A percentile compares a stretch with the other conserved stretches of the same genome.
Evolutionary conservation across 2,888 invertebrate species (phyloP).

Genomic region (Agrilus mali): DNA sequence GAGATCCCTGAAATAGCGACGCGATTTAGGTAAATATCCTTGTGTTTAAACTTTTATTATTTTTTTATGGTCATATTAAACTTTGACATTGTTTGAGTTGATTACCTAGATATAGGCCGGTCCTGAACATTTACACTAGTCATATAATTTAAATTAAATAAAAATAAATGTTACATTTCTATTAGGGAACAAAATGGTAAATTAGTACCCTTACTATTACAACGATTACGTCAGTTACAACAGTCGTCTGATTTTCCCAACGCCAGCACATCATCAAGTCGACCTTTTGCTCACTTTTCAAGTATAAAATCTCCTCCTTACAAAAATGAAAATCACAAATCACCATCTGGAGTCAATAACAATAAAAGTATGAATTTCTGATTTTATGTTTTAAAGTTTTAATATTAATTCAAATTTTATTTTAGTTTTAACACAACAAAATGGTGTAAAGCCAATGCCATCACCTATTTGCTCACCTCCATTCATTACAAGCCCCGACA

Average conservation of each 20-base stretch:
- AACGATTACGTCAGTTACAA: conserved; percentile 60
- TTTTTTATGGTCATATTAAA: neutral
- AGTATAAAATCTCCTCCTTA: conserved; percentile 23
- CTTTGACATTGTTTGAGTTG: neutral
- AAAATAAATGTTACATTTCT: neutral
- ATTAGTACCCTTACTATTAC: conserved; percentile 78
- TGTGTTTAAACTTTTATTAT: neutral
- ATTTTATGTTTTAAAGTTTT: too few relatives aligned
- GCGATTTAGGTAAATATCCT: conserved; percentile 48
- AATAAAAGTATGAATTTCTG: neutral
- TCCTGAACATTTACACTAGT: too few relatives aligned
- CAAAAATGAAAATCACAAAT: conserved; percentile 15
- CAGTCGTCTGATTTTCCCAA: conserved; percentile 23
- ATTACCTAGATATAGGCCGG: too few relatives aligned
- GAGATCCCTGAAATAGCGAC: conserved; percentile 92
- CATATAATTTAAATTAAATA: neutral
- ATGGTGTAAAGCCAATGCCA: too few relatives aligned
- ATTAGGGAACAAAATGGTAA: conserved; percentile 71
- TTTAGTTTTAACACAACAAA: too few relatives aligned
- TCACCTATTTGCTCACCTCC: conserved; percentile 11
- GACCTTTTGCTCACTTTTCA: conserved; percentile 45
- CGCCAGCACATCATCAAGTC: conserved; percentile 18
- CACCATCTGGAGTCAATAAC: neutral
- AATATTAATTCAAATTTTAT: too few relatives aligned
- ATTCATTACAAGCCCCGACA: neutral